Evolutionary conservation across 2,888 invertebrate genomes (phyloP), one percentile per base, ranked within the genome.

Genomic region (Falcaria lacertinaria): DNA sequence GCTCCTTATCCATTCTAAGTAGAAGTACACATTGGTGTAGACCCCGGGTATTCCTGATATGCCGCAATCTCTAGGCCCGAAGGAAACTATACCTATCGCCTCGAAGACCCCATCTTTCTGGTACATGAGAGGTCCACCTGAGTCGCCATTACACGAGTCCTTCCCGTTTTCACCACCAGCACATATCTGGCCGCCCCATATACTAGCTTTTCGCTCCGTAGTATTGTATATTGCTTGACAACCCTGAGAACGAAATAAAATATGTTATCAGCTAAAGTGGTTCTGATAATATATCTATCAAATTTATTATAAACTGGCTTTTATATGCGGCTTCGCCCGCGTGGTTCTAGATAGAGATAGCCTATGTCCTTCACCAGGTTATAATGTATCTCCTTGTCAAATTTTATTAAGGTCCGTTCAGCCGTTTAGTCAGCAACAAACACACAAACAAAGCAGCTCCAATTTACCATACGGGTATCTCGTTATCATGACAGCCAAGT

Each of bases 91-190:
- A 0, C 82, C 82, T 58, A 70, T 69, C 0, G 82, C 36, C 28
- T 79, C 76, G n/a, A n/a, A n/a, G 0, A 53, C 57, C 2, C 42
- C 57, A 0, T 56, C 48, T n/a, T 54, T 60, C 5, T 57, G 34
- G 52, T 64, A 65, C 2, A 69, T 60, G 0, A 82, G 41, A 1
- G 82, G 83, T 0, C 82, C 81, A 0, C 82, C 82, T 0, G 81
- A 80, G 43, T 82, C 83, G 0, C 82, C 82, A 2, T 64, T 60
- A 47, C 82, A 82, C 0, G 77, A 74, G 15, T 82, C 82, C 0
- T 74, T 43, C 0, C 61, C 67, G 0, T 53, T 48, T 41, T 64
- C 50, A 0, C 81, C 82, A 0, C 82, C 82, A 0, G 83, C 82
- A 19, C 82, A 82, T 6, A 82, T 69, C 48, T 81, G 81, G 1